Percentiles rank a stretch among this genome's conserved stretches.
phyloP scores from a whole-genome alignment of 1,140 invertebrate genomes.

The Battus philenor region DNA sequence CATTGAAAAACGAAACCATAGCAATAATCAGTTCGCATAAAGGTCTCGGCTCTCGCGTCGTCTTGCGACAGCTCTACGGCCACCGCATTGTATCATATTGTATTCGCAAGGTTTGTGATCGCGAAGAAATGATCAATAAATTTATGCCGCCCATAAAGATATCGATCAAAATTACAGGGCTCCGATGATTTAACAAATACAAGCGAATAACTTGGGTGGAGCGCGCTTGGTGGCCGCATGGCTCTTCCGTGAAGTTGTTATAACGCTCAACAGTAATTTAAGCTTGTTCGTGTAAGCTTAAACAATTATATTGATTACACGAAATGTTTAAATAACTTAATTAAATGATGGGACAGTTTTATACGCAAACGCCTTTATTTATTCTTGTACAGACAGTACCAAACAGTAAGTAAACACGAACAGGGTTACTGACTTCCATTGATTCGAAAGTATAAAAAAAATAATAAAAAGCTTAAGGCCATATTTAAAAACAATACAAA shows the following conservation, averaged over 20 bases:
- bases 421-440: constrained; percentile 40
- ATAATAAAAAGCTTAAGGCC: constrained; percentile 21
- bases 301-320: constrained; percentile 58
- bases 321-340: constrained; percentile 46
- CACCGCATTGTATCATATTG: constrained; percentile 38
- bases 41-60: constrained; percentile 38
- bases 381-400: constrained; percentile 22
- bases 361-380: constrained; percentile 42
- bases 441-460: constrained; percentile 27
- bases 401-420: constrained; percentile 29
- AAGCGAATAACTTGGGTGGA: constrained; percentile 46
- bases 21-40: constrained; percentile 55
- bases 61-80: constrained; percentile 46
- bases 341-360: constrained; percentile 44
- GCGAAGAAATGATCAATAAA: constrained; percentile 71
- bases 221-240: constrained; percentile 55
- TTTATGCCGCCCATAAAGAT: constrained; percentile 70
- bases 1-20: constrained; percentile 69
- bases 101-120: constrained; percentile 55
- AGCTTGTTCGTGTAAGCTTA: constrained; percentile 39
- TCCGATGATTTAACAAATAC: constrained; percentile 72
- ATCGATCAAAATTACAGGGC: constrained; percentile 75
- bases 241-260: constrained; percentile 63
- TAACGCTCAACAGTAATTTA: constrained; percentile 57
- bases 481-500: constrained; percentile 32